These are phyloP conservation scores for Eremophila alpestris DNA, from an alignment of 2,797 vertebrate genomes.

Conservation along the genomic window DNA sequence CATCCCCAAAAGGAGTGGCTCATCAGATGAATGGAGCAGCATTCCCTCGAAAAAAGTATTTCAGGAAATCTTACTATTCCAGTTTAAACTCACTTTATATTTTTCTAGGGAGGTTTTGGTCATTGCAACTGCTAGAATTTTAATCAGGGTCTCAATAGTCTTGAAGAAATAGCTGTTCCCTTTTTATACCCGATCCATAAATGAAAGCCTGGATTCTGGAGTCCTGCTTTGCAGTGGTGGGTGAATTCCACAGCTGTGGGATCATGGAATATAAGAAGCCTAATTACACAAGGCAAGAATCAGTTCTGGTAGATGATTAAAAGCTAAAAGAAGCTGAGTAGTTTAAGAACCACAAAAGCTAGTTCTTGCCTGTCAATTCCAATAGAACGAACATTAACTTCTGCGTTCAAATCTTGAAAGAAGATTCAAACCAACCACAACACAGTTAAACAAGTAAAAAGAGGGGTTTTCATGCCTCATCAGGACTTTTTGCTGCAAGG, in stretches of 20 bases:
- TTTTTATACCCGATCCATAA: background rate
- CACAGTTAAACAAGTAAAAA: background rate
- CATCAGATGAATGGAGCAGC: background rate
- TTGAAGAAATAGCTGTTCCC: background rate
- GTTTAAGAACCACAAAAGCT: conserved; percentile 39
- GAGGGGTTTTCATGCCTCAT: background rate
- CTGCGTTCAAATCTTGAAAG: background rate
- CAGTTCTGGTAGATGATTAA: conserved; percentile 28
- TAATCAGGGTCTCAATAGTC: background rate
- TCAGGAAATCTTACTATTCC: background rate
- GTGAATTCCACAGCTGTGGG: conserved; percentile 23
- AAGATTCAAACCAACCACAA: conserved; percentile 16
- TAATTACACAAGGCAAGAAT: conserved; percentile 36
- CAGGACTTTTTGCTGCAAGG: conserved; percentile 8
- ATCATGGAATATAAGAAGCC: conserved; percentile 10
- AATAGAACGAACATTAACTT: background rate
- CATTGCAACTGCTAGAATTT: background rate
- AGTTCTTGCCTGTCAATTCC: conserved; percentile 23
- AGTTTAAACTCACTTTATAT: background rate
- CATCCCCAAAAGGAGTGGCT: background rate
- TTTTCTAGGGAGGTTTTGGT: background rate
- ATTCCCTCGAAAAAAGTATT: background rate
- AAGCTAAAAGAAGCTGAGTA: conserved; percentile 7
- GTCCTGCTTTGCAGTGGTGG: background rate
- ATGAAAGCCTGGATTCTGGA: conserved; percentile 3